Conservation (phyloP, 2,888 invertebrate species). For the Drosophila greeni region DNA sequence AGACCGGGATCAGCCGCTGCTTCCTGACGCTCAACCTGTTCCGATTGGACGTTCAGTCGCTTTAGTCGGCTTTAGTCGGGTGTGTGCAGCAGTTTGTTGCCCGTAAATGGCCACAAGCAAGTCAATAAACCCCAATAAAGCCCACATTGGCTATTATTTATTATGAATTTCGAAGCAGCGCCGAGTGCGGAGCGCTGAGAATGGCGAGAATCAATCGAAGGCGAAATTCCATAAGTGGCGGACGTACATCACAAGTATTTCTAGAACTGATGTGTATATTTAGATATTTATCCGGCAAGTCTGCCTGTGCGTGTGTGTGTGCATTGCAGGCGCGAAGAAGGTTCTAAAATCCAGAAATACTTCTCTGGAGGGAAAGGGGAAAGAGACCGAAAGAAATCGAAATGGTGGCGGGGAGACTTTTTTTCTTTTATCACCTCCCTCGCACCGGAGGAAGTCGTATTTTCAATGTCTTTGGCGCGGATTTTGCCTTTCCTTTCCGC, state of each 20-base stretch:
- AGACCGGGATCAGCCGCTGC: slow-evolving; percentile 3
- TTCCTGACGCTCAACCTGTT: slow-evolving; percentile 36
- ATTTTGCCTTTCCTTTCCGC: slow-evolving; percentile 25
- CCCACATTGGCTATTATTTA: slow-evolving; percentile 46
- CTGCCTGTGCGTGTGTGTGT: slow-evolving; percentile 5
- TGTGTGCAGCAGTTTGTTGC: slow-evolving; percentile 59
- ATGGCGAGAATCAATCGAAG: slow-evolving; percentile 50
- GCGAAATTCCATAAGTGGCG: slow-evolving; percentile 60
- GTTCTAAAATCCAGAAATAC: slow-evolving; percentile 33
- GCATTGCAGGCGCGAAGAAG: slow-evolving; percentile 15
- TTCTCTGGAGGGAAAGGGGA: neutral
- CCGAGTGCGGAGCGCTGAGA: slow-evolving; percentile 24
- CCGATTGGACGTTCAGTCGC: slow-evolving; percentile 9
- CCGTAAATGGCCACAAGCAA: slow-evolving; percentile 60
- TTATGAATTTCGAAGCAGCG: slow-evolving; percentile 39
- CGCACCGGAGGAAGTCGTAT: slow-evolving; percentile 41
- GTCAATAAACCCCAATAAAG: slow-evolving; percentile 70
- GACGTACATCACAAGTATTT: slow-evolving; percentile 47
- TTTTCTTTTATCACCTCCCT: neutral
- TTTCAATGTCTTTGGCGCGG: slow-evolving; percentile 54
- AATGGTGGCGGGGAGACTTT: neutral
- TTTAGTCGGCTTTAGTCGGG: slow-evolving; percentile 33
- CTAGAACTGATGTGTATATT: slow-evolving; percentile 28
- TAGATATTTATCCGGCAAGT: slow-evolving; percentile 16
- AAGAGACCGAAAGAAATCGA: neutral